Evolutionary conservation across 2,797 vertebrate species (phyloP), one percentile per base, ranked within the genome.

Genomic region (Harpagifer antarcticus): DNA sequence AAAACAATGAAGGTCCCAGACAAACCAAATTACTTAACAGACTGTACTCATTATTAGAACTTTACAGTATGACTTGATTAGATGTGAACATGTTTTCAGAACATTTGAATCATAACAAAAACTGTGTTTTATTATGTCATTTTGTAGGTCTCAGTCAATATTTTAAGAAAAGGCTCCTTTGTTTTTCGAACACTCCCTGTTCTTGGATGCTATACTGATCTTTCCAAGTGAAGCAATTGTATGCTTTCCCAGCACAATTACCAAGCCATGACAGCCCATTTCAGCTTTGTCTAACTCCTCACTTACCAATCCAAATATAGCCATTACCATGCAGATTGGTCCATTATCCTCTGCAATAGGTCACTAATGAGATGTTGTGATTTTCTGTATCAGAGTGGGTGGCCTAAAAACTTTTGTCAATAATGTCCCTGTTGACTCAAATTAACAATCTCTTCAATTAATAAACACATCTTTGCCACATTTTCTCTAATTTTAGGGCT

Each of bases 281-380:
- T 90, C 79, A 75, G 86, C 78, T 86, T 87, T 88, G 83, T 88
- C 84, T 79, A 81, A 90, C 78, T 87, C 80, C 78, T 88, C 81
- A 87, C 81, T 91, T 89, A 91, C 78, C 63, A 31, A 87, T 88
- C 81, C 85, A 89, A 89, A 92, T 86, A 83, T 76, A 89, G n/a
- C 82, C 79, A 92, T 92, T 91, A 90, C 79, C 77, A 92, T 91
- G 81, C 80, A 91, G 86, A 92, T 91, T 88, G 89, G 80, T 76
- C 84, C 80, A 90, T 92, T 92, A 90, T 89, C 75, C 79, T 75
- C 55, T 79, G 74, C 82, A 82, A 71, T 64, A 81, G 80, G 76
- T 85, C 83, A 89, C 56, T 79, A 84, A 79, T 82, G 83, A 79
- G 79, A 83, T 90, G 76, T 78, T 83, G 70, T 78, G 68, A 77